Percentiles rank a stretch among this genome's conserved stretches.
These are phyloP conservation scores for Emys orbicularis DNA, from an alignment of 2,797 vertebrate species.

Conservation along the genomic window DNA sequence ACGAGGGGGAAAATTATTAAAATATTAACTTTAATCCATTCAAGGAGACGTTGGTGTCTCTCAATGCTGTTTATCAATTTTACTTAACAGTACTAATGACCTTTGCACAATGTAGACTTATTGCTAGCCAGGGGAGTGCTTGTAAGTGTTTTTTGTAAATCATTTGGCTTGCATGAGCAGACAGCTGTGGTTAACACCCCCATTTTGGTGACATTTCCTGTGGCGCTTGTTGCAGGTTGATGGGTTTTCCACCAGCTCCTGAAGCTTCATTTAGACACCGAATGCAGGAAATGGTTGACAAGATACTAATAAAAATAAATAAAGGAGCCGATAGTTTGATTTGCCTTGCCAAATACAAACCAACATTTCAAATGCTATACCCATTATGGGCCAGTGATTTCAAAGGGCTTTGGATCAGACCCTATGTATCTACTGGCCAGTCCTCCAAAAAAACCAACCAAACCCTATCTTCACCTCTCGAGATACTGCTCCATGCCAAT, in stretches of 20 bases:
- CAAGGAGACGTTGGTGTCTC: neutral
- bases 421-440: constrained; percentile 34
- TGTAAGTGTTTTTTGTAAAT: neutral
- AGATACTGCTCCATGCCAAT: constrained; percentile 2
- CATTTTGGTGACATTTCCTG: neutral
- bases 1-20: neutral
- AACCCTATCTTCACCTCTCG: neutral
- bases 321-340: neutral
- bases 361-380: neutral
- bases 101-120: neutral
- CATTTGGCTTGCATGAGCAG: neutral
- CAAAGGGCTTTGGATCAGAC: constrained; percentile 47
- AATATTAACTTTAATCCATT: neutral
- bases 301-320: neutral
- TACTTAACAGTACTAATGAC: accelerated
- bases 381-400: constrained; percentile 27
- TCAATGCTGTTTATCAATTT: too few relatives aligned
- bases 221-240: neutral
- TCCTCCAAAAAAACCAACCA: constrained; percentile 27
- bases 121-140: neutral
- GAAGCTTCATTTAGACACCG: neutral
- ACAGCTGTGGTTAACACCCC: neutral
- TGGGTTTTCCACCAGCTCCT: neutral
- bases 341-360: constrained; percentile 21
- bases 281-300: neutral